Evolutionary conservation across 2,113 vertebrate genomes (phyloP).

Genomic region (Hippolais icterina): DNA sequence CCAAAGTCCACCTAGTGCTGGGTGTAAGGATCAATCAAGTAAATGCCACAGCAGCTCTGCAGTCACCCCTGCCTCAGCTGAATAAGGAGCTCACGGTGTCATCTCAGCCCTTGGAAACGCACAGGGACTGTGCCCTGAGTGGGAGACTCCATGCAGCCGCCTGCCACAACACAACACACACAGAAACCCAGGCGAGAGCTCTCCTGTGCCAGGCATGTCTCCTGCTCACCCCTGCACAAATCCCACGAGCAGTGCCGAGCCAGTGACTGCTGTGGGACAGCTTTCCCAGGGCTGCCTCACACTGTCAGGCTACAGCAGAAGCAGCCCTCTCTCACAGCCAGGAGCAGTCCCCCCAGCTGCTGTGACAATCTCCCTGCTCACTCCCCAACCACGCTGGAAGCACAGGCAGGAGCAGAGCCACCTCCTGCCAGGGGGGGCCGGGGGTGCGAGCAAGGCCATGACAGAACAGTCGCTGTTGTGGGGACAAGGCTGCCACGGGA

Average conservation of each 20-base stretch:
- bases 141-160: neutral
- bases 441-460: neutral
- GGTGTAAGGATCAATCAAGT: neutral
- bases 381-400: neutral
- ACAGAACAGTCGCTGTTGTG: neutral
- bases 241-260: fast-evolving
- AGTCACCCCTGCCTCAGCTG: fast-evolving
- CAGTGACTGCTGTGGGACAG: fast-evolving
- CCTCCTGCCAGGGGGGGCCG: neutral
- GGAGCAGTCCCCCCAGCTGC: neutral
- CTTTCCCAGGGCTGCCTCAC: neutral
- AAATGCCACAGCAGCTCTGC: neutral
- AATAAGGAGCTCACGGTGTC: neutral
- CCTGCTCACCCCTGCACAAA: neutral
- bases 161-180: neutral
- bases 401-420: neutral
- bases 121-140: neutral
- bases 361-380: neutral
- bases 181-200: neutral
- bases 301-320: neutral
- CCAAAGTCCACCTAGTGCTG: neutral
- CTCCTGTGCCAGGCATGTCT: neutral
- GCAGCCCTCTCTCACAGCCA: neutral
- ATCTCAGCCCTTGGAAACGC: neutral
- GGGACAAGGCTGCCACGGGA: neutral